Conservation (phyloP, 2,888 invertebrate species). For the Protophormia terraenovae region DNA sequence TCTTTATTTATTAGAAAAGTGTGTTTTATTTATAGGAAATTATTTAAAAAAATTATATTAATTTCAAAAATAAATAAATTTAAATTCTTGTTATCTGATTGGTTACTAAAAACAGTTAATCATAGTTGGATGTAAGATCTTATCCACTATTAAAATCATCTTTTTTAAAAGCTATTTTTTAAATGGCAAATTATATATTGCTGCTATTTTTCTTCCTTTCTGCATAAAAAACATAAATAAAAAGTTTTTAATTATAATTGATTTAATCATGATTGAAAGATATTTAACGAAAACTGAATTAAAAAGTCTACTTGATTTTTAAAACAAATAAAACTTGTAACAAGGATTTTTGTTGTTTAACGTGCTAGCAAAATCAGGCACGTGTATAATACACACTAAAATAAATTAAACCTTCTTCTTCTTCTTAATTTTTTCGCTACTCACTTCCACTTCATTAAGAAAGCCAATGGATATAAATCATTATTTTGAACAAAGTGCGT, state of each 20-base stretch:
- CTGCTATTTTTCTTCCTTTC: too few relatives aligned
- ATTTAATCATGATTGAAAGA: not conserved
- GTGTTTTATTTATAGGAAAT: too few relatives aligned
- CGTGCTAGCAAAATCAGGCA: not conserved
- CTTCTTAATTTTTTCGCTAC: too few relatives aligned
- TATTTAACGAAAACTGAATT: not conserved
- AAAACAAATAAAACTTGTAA: not conserved
- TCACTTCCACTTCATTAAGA: not conserved
- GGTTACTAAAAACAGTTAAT: too few relatives aligned
- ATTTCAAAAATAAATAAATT: too few relatives aligned
- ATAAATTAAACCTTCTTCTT: not conserved
- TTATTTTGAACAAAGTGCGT: not conserved
- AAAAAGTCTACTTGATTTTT: not conserved
- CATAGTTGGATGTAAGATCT: too few relatives aligned
- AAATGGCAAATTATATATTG: too few relatives aligned
- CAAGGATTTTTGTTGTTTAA: not conserved
- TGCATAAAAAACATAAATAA: not conserved
- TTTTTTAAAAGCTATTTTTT: too few relatives aligned
- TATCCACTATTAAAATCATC: too few relatives aligned
- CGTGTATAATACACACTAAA: not conserved
- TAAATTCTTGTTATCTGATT: too few relatives aligned
- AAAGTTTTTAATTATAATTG: not conserved
- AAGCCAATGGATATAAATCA: constrained; percentile 3
- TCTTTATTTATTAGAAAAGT: too few relatives aligned
- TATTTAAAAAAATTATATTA: too few relatives aligned